Base-by-base conservation (phyloP, 2,888 invertebrate species). In the Mythimna ferrago region DNA sequence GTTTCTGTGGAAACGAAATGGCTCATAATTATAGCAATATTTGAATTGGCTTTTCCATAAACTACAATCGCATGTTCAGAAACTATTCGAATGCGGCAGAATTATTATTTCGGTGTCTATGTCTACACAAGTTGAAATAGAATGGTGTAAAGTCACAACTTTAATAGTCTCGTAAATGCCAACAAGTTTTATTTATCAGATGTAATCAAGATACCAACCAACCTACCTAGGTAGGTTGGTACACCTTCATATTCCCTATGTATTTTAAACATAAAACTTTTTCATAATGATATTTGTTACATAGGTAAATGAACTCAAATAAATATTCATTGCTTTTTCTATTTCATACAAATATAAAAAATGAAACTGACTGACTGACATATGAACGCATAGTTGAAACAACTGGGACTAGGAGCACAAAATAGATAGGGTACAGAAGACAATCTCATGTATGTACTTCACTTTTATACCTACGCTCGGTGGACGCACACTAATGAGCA, bases 1-100 rank as follows among this genome's bases (percentile, higher is more conserved):
- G 90, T 90, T 90, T 88, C 89, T 84, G 90, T 93, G 89, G 92
- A 90, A 94, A 93, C 90, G 90, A 91, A 94, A 94, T 91, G 92
- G 92, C 92, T 90, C 92, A 90, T 94, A 94, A 94, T 94, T 94
- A 94, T 91, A 93, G 94, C 92, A 91, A 92, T 94, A 93, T 94
- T 94, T 92, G 93, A 93, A 93, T 92, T 93, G 91, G 90, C 89
- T 93, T 93, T 91, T 91, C 91, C 92, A 92, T 93, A 93, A 93
- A 91, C 90, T 86, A 88, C 89, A 92, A 90, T 94, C 92, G 94
- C 94, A 94, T 94, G 94, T 92, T 91, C 76, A 85, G 86, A 82
- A 91, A 91, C 93, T 90, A 93, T 94, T 94, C 90, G 85, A 92
- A 89, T 92, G 91, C 92, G 90, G 91, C 84, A 89, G 88, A 90